A percentile compares a stretch with the other conserved stretches of the same genome.
Conservation (phyloP, 2,888 invertebrate genomes). For the Acrobasis suavella region DNA sequence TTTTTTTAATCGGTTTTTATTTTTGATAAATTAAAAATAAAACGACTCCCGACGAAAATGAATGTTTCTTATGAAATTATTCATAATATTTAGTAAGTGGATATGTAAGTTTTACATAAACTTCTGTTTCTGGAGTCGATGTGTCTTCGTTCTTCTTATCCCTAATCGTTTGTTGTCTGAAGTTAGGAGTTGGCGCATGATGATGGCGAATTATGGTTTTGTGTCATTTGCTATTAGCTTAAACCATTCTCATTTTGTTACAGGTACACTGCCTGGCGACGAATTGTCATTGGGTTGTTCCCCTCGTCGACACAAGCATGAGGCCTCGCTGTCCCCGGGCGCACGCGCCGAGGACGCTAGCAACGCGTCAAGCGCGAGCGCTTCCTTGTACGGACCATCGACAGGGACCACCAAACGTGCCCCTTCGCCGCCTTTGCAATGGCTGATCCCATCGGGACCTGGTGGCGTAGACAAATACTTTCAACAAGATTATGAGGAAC, state of each 20-base stretch:
- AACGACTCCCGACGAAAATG: too few species aligned
- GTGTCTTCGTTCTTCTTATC: too few species aligned
- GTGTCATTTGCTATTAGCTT: neutral
- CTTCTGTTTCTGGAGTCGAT: too few species aligned
- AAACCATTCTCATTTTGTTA: slow-evolving; percentile 52
- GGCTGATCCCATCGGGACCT: slow-evolving; percentile 87
- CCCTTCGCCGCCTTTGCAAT: slow-evolving; percentile 84
- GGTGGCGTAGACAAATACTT: slow-evolving; percentile 84
- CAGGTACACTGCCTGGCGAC: slow-evolving; percentile 91
- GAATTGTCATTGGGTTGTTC: slow-evolving; percentile 87
- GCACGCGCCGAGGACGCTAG: slow-evolving; percentile 89
- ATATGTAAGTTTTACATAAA: too few species aligned
- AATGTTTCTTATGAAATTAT: too few species aligned
- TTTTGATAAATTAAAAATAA: too few species aligned
- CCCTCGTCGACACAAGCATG: slow-evolving; percentile 82
- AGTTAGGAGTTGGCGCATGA: neutral
- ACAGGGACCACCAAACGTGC: slow-evolving; percentile 71
- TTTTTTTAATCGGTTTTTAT: too few species aligned
- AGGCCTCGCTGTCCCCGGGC: slow-evolving; percentile 85
- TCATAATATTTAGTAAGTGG: too few species aligned
- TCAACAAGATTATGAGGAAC: slow-evolving; percentile 87
- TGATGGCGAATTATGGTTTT: too few species aligned
- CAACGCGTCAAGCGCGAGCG: slow-evolving; percentile 85
- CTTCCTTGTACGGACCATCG: slow-evolving; percentile 82
- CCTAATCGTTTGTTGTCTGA: too few species aligned